Evolutionary conservation across 2,888 invertebrate species (phyloP).

Genomic region (Acanthacorydalis orientalis): DNA sequence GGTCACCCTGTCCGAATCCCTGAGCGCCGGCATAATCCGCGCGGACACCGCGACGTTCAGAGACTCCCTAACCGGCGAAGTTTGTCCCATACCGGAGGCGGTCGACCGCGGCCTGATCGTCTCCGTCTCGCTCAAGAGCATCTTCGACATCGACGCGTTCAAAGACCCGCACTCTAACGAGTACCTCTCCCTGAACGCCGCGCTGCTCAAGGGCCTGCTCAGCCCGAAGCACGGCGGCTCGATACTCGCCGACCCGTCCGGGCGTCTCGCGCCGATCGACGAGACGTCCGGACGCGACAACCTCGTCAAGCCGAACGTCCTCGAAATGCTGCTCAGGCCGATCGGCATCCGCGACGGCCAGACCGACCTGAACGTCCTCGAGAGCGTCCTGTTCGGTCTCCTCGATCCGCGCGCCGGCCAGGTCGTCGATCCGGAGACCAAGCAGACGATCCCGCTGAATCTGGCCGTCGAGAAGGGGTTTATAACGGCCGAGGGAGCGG

Average conservation of each 20-base stretch:
- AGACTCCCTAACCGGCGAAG: slow-evolving; percentile 55
- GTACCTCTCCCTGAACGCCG: slow-evolving; percentile 70
- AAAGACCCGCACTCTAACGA: slow-evolving; percentile 66
- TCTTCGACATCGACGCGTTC: slow-evolving; percentile 86
- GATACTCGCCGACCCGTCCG: slow-evolving; percentile 51
- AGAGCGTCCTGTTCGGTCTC: slow-evolving; percentile 71
- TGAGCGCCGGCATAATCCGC: slow-evolving; percentile 63
- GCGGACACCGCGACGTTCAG: slow-evolving; percentile 56
- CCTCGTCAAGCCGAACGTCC: slow-evolving; percentile 67
- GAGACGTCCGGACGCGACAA: slow-evolving; percentile 59
- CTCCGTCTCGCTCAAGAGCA: slow-evolving; percentile 71
- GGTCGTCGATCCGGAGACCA: slow-evolving; percentile 55
- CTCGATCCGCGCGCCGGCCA: slow-evolving; percentile 81
- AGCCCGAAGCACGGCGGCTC: slow-evolving; percentile 56
- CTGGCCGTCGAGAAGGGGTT: slow-evolving; percentile 72
- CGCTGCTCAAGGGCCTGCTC: slow-evolving; percentile 58
- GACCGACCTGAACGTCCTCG: slow-evolving; percentile 65
- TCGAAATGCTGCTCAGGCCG: slow-evolving; percentile 67
- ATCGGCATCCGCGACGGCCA: slow-evolving; percentile 66
- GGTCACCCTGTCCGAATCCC: slow-evolving; percentile 69
- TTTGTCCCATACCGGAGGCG: slow-evolving; percentile 68
- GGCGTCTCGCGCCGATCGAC: slow-evolving; percentile 57
- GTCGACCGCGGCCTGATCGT: slow-evolving; percentile 78
- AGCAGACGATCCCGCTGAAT: slow-evolving; percentile 60
- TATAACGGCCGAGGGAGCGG: slow-evolving; percentile 76